These are phyloP conservation scores for Ceuthmochares aereus DNA, from an alignment of 2,113 vertebrate genomes.

Conservation along the genomic window DNA sequence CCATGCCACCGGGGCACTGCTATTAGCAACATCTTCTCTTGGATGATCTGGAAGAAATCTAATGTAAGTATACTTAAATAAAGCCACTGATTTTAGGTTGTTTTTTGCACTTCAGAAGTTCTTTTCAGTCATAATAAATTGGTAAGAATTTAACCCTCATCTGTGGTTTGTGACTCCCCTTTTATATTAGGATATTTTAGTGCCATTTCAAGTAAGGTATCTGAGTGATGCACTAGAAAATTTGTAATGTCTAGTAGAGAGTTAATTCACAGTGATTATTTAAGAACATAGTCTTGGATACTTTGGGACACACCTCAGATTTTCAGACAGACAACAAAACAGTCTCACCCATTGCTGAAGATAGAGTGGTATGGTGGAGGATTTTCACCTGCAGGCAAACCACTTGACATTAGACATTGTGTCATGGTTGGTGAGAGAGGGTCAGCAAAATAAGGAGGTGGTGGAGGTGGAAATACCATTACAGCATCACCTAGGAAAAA, in stretches of 20 bases:
- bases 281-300: background rate
- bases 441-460: slow-evolving; percentile 81
- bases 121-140: background rate
- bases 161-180: background rate
- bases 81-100: background rate
- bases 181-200: background rate
- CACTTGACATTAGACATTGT: background rate
- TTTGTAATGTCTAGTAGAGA: background rate
- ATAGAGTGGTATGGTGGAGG: slow-evolving; percentile 79
- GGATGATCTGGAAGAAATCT: background rate
- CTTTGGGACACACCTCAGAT: background rate
- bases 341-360: slow-evolving; percentile 76
- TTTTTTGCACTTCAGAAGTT: background rate
- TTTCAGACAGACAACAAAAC: background rate
- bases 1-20: background rate
- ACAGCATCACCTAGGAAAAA: slow-evolving; percentile 75
- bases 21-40: background rate
- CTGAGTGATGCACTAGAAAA: background rate
- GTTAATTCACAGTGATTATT: background rate
- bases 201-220: background rate
- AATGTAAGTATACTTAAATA: background rate
- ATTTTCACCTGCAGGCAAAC: slow-evolving; percentile 51
- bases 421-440: slow-evolving; percentile 20
- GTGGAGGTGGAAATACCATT: slow-evolving; percentile 80
- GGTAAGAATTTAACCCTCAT: background rate